Percentiles rank a stretch among this genome's conserved stretches.
Conservation (phyloP, 2,888 invertebrate species). For the Clusia tigrina region DNA sequence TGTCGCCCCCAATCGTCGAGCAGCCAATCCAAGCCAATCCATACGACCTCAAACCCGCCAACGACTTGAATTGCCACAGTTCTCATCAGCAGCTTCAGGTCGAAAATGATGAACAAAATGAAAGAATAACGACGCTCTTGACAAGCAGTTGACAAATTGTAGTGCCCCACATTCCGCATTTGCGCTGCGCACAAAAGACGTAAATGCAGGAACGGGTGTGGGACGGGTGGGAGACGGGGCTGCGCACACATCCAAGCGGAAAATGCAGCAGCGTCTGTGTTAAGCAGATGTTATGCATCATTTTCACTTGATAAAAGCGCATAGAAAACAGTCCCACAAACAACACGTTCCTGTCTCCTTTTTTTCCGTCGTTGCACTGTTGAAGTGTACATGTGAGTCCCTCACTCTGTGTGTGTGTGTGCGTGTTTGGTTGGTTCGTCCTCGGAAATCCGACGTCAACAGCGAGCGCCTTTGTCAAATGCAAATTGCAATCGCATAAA, state of each 20-base stretch:
- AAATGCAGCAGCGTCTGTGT: not conserved
- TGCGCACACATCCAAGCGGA: not conserved
- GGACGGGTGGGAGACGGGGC: too few relatives aligned
- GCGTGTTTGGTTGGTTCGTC: not conserved
- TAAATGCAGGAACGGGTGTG: not conserved
- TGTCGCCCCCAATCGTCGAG: too few relatives aligned
- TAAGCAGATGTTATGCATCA: not conserved
- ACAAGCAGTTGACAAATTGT: slow-evolving; percentile 34
- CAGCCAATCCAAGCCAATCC: too few relatives aligned
- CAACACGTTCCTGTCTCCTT: not conserved
- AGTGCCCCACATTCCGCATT: slow-evolving; percentile 28
- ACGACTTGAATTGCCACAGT: not conserved
- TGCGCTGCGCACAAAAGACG: not conserved
- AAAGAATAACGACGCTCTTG: slow-evolving; percentile 29
- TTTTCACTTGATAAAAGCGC: not conserved
- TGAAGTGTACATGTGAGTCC: slow-evolving; percentile 15
- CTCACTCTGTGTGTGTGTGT: not conserved
- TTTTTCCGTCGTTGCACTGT: not conserved
- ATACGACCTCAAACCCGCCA: not conserved
- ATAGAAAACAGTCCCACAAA: too few relatives aligned
- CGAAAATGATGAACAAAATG: slow-evolving; percentile 2
- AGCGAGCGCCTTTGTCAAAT: too few relatives aligned
- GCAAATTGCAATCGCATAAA: too few relatives aligned
- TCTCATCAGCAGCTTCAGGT: not conserved
- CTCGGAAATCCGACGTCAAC: not conserved